Conservation (phyloP, 2,888 invertebrate genomes). For the Noctua comes region DNA sequence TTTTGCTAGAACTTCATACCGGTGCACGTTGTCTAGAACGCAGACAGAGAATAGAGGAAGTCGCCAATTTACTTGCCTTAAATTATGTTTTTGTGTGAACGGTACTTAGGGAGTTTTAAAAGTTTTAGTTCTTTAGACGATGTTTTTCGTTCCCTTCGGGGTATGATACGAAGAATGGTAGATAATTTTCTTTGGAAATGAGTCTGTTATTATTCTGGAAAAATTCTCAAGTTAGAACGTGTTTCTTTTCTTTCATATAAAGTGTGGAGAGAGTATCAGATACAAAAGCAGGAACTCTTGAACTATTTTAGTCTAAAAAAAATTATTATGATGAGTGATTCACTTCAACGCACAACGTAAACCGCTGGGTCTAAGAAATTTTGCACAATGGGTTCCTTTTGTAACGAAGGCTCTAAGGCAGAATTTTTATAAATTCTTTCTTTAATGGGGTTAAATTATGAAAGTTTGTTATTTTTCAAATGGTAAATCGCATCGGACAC, state of each 20-base stretch:
- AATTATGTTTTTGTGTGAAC: constrained; percentile 34
- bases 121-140: constrained; percentile 24
- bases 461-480: not conserved
- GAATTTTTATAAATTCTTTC: not conserved
- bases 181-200: constrained; percentile 24
- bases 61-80: constrained; percentile 28
- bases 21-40: constrained; percentile 38
- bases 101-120: constrained; percentile 5
- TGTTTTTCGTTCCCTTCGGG: constrained; percentile 9
- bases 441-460: not conserved
- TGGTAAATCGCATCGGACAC: not conserved
- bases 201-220: not conserved
- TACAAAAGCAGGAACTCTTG: not conserved
- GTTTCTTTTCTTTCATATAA: not conserved
- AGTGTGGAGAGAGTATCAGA: not conserved
- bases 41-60: constrained; percentile 34
- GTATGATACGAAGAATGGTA: constrained; percentile 2
- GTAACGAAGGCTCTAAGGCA: not conserved
- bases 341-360: not conserved
- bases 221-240: not conserved
- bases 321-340: not conserved
- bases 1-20: constrained; percentile 55
- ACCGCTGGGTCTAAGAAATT: not conserved
- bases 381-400: not conserved
- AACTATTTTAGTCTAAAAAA: not conserved